Conservation (phyloP, 1,140 invertebrate genomes). For the Cyphomyrmex costatus region DNA sequence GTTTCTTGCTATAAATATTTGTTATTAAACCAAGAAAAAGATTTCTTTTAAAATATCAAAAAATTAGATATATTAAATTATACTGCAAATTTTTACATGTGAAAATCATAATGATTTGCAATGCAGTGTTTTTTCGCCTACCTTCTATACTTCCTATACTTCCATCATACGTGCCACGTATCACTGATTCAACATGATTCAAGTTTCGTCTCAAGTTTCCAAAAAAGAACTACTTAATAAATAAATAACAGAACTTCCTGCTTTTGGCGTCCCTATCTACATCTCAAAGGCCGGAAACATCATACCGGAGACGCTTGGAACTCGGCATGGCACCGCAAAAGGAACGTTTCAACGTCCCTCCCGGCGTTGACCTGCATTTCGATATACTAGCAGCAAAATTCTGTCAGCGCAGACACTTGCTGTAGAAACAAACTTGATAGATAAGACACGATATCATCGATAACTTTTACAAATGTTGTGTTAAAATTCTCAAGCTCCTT, state of each 20-base stretch:
- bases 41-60: constrained; percentile 11
- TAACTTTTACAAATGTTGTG: constrained; percentile 68
- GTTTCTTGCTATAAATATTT: background rate
- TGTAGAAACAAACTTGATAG: background rate
- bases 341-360: background rate
- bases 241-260: constrained; percentile 36
- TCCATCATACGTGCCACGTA: background rate
- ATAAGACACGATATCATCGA: constrained; percentile 27
- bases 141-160: background rate
- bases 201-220: constrained; percentile 19
- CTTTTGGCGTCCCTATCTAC: background rate
- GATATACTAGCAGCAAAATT: constrained; percentile 30
- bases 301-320: constrained; percentile 24
- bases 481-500: background rate
- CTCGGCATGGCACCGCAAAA: background rate
- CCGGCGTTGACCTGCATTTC: constrained; percentile 13
- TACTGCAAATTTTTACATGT: background rate
- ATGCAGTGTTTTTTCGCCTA: background rate
- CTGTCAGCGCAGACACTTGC: background rate
- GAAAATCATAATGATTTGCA: constrained; percentile 1
- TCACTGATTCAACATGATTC: background rate
- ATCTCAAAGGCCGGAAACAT: constrained; percentile 51
- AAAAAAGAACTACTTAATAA: constrained; percentile 41
- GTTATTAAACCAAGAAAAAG: background rate
- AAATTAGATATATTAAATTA: background rate